Conservation (phyloP, 2,888 invertebrate species). For the Tipula vernalis region DNA sequence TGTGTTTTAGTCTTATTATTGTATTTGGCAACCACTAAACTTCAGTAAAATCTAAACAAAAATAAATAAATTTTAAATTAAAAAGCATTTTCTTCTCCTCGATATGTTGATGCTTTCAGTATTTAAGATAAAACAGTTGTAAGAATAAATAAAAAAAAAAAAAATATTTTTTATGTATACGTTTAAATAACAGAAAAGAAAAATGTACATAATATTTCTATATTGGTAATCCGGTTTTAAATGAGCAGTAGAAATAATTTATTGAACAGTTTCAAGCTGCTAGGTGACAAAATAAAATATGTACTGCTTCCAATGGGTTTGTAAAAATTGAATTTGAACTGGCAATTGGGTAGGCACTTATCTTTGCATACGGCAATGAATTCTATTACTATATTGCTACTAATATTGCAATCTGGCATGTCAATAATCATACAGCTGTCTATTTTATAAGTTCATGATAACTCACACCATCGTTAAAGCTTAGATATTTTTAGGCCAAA, state of each 20-base stretch:
- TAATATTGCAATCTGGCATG: no score
- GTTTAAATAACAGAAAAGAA: not conserved
- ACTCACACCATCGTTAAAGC: no score
- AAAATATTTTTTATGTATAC: not conserved
- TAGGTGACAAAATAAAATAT: not conserved
- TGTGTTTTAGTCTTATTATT: not conserved
- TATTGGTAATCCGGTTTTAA: not conserved
- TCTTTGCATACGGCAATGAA: no score
- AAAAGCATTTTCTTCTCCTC: not conserved
- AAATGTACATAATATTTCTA: not conserved
- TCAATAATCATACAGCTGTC: no score
- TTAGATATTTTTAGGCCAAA: no score
- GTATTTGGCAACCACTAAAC: not conserved
- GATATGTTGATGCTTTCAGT: not conserved
- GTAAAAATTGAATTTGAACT: no score
- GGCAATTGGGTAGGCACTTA: no score
- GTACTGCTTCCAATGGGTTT: no score
- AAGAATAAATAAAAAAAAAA: not conserved
- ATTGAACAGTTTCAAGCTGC: not conserved
- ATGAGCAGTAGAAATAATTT: not conserved
- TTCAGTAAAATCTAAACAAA: not conserved
- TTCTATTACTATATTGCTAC: no score
- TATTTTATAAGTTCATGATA: no score
- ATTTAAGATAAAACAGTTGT: not conserved
- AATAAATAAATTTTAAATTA: constrained; percentile 4